A percentile compares a stretch with the other conserved stretches of the same genome.
Conservation (phyloP, 1,140 invertebrate genomes). For the Amphibalanus amphitrite region DNA sequence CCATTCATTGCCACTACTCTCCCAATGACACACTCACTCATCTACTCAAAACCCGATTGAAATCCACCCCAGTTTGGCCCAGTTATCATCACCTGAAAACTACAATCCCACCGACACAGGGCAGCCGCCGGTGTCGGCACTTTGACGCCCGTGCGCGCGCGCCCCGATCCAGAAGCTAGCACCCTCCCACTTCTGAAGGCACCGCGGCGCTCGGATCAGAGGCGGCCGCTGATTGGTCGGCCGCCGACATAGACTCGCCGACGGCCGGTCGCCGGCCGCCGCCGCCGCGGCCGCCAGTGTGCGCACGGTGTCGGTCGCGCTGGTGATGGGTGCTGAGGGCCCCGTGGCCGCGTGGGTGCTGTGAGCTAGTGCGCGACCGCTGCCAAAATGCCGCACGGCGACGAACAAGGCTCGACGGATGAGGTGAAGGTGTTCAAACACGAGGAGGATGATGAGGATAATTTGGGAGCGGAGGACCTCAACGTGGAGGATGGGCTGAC, state of each 20-base stretch:
- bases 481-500: constrained; percentile 11
- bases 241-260: background rate
- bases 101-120: too few relatives aligned
- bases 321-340: background rate
- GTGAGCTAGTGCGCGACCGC: background rate
- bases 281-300: background rate
- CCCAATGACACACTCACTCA: too few relatives aligned
- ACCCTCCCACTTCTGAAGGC: background rate
- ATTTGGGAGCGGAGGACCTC: constrained; percentile 7
- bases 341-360: background rate
- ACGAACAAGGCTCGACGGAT: constrained; percentile 10
- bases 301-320: background rate
- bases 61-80: too few relatives aligned
- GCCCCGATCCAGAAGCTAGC: background rate
- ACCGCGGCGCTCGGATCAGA: background rate
- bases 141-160: background rate
- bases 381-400: constrained; percentile 1
- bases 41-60: too few relatives aligned
- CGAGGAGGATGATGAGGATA: constrained; percentile 11
- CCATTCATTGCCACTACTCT: too few relatives aligned
- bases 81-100: too few relatives aligned
- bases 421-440: constrained; percentile 15
- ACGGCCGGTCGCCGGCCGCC: background rate
- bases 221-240: constrained; percentile 4
- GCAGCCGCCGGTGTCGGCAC: background rate